Percentiles rank a stretch among this genome's conserved stretches.
These are phyloP conservation scores for Pagetopsis macropterus DNA, from an alignment of 2,797 vertebrate species.

Conservation along the genomic window DNA sequence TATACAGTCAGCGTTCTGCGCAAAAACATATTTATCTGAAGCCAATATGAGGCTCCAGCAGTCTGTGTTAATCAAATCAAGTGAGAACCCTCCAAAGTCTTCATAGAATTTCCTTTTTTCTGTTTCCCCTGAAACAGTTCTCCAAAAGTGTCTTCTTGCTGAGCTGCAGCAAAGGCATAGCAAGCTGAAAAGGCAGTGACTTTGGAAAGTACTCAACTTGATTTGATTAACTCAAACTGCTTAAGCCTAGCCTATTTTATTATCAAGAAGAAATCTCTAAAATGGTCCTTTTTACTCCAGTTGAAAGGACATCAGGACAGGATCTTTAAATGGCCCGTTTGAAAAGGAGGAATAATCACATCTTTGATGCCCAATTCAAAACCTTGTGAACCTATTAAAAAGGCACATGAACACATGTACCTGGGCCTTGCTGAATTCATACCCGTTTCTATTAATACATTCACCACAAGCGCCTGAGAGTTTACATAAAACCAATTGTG, in stretches of 20 bases:
- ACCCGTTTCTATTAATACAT: constrained; percentile 5
- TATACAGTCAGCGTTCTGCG: background rate
- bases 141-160: background rate
- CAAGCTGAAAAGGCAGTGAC: constrained; percentile 2
- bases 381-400: background rate
- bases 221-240: background rate
- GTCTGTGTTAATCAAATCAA: constrained; percentile 14
- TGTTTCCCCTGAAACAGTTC: background rate
- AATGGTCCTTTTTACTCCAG: background rate
- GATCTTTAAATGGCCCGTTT: background rate
- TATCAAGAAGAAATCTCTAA: no score
- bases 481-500: background rate
- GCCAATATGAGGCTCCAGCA: constrained; percentile 11
- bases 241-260: background rate
- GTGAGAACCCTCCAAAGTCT: background rate
- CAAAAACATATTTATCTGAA: constrained; percentile 3
- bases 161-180: background rate
- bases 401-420: constrained; percentile 2
- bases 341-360: background rate
- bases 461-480: constrained; percentile 6
- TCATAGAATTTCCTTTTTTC: background rate
- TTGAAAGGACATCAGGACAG: background rate
- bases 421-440: background rate
- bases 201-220: background rate
- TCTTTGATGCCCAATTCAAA: no score